A percentile compares a stretch with the other conserved stretches of the same genome.
phyloP scores from a whole-genome alignment of 2,113 vertebrate genomes.

The Lanius collurio region DNA sequence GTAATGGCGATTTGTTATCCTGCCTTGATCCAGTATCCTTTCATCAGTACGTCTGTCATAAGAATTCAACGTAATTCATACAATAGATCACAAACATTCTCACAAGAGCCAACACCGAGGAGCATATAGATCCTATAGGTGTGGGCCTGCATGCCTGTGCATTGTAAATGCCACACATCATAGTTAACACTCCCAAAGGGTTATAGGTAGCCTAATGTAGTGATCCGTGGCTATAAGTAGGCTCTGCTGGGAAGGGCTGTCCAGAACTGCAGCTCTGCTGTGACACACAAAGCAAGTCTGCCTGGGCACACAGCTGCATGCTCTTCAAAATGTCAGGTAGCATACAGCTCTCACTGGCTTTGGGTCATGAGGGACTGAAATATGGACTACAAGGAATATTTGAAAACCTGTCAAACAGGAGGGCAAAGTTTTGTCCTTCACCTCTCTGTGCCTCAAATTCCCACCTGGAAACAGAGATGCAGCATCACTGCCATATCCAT shows the following conservation, averaged over 20 bases:
- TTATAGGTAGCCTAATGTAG: not conserved
- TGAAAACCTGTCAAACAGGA: not conserved
- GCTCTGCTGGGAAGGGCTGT: not conserved
- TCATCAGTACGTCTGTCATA: not conserved
- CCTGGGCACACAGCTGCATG: not conserved
- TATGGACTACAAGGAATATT: not conserved
- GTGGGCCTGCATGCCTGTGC: not conserved
- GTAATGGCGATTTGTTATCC: not conserved
- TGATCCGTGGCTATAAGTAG: not conserved
- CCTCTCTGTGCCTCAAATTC: not conserved
- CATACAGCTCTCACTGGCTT: not conserved
- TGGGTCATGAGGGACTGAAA: not conserved
- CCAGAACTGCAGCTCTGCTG: not conserved
- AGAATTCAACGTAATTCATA: not conserved
- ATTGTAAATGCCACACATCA: not conserved
- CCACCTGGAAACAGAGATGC: not conserved
- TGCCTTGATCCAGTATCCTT: not conserved
- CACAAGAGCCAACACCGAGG: not conserved
- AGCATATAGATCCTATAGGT: not conserved
- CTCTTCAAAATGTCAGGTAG: not conserved
- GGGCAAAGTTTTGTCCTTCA: not conserved
- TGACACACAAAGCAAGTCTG: rapidly evolving
- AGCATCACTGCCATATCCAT: not conserved
- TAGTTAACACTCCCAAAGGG: not conserved
- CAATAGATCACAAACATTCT: not conserved